A percentile compares a stretch with the other conserved stretches of the same genome.
These are phyloP conservation scores for Halocynthia roretzi DNA, from an alignment of 23 tunicate genomes.

Conservation along the genomic window DNA sequence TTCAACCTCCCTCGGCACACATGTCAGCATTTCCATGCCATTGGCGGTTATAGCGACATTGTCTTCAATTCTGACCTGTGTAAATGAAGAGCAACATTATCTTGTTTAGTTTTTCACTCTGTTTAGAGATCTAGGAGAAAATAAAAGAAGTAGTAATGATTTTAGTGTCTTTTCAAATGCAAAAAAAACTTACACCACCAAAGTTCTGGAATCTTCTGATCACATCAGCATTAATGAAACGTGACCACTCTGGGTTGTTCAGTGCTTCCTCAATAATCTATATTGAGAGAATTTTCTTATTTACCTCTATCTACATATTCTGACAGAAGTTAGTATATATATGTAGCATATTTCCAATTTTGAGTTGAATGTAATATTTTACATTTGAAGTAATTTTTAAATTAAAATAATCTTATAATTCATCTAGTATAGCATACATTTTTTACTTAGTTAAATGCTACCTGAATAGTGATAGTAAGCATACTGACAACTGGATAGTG, in stretches of 20 bases:
- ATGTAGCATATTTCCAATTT: too few relatives aligned
- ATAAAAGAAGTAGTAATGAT: background rate
- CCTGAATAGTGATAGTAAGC: too few relatives aligned
- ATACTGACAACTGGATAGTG: too few relatives aligned
- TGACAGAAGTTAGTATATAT: background rate
- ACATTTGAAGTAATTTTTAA: too few relatives aligned
- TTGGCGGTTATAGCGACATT: conserved; percentile 75
- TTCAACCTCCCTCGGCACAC: conserved; percentile 84
- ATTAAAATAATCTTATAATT: too few relatives aligned
- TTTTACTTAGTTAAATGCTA: background rate
- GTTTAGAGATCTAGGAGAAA: background rate
- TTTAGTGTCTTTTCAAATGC: background rate
- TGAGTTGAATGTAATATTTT: too few relatives aligned
- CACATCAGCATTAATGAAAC: conserved; percentile 58
- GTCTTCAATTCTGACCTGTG: conserved; percentile 90
- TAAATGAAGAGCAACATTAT: background rate
- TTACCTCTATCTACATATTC: background rate
- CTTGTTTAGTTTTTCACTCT: background rate
- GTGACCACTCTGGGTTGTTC: conserved; percentile 60
- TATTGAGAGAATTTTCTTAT: background rate
- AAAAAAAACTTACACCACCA: conserved; percentile 66
- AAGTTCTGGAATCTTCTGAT: conserved; percentile 65
- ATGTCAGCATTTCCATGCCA: conserved; percentile 94
- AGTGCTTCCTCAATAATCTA: conserved; percentile 72
- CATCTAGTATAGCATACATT: too few relatives aligned